A percentile compares a stretch with the other conserved stretches of the same genome.
phyloP scores from a whole-genome alignment of 1,140 invertebrate genomes.

The Nephotettix cincticeps region DNA sequence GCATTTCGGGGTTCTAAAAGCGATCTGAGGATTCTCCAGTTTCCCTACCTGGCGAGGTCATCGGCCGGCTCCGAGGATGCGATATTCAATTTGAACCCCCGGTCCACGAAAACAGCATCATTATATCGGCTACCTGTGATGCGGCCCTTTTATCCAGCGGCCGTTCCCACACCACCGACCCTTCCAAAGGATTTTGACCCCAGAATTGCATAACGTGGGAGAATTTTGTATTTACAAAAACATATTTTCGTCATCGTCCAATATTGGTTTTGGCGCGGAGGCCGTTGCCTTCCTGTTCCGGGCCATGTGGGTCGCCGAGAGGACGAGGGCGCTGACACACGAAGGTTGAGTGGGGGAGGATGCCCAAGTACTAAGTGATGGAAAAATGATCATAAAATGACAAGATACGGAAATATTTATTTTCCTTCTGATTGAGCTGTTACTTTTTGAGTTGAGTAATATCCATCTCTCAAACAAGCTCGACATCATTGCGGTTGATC shows the following conservation, averaged over 20 bases:
- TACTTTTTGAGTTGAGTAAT: no score
- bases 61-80: not conserved
- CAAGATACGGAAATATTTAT: no score
- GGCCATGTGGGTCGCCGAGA: not conserved
- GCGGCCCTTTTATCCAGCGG: not conserved
- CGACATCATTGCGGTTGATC: no score
- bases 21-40: constrained; percentile 13
- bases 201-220: not conserved
- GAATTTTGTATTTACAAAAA: constrained; percentile 16
- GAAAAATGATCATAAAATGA: no score
- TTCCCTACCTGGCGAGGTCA: constrained; percentile 15
- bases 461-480: no score
- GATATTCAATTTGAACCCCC: constrained; percentile 14
- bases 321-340: no score
- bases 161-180: constrained; percentile 16
- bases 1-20: constrained; percentile 10
- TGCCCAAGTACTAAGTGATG: no score
- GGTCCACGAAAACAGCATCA: constrained; percentile 19
- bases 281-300: constrained; percentile 12
- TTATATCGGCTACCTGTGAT: constrained; percentile 11
- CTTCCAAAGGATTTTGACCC: constrained; percentile 21
- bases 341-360: no score
- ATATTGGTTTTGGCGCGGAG: constrained; percentile 17
- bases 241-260: constrained; percentile 14
- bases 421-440: no score